Evolutionary conservation across 1,140 invertebrate genomes (phyloP), one percentile per base, ranked within the genome.

Genomic region (Octopus bimaculoides): DNA sequence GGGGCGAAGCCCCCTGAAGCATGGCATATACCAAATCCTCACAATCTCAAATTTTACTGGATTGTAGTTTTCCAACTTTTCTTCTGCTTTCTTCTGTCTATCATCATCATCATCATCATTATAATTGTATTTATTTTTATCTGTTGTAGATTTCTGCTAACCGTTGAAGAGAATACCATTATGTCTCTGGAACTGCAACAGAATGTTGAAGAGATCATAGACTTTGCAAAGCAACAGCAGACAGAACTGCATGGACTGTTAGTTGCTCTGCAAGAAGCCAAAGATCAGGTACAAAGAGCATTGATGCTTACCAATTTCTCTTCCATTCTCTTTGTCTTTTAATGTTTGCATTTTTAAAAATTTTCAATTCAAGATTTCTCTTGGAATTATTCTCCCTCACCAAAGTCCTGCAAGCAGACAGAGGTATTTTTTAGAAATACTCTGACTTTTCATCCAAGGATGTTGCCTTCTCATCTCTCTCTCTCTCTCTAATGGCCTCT

Each of bases 181-280:
- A 84, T 84, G 83, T 75, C 81, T 56, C 80, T 84, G 71, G 83
- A 85, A 77, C 69, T 85, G 78, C 78, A 87, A 78, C 82, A 84
- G 17, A 85, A 82, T 83, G 82, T 86, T 17, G 77, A 85, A 55
- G 87, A 88, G 56, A 86, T 86, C 17, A 80, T 88, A 66, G 87
- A 88, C 73, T 82, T 79, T 74, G 85, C 87, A 54, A 83, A 85
- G 78, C 81, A 73, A 52, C 85, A 88, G 26, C 81, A 81, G 12
- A 80, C 81, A 73, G 81, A 87, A 78, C 78, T 88, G 41, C 80
- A 84, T 73, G 84, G 85, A 78, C 80, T 87, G 12, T 78, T 85
- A n/a, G 77, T 82, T 10, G 83, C 77, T 52, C 75, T 88, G 53
- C 74, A 83, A 54, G 83, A 84, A 77, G 82, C 85, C n/a, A 79